Evolutionary conservation across 2,888 invertebrate species (phyloP).

Genomic region (Lochmaea capreae): DNA sequence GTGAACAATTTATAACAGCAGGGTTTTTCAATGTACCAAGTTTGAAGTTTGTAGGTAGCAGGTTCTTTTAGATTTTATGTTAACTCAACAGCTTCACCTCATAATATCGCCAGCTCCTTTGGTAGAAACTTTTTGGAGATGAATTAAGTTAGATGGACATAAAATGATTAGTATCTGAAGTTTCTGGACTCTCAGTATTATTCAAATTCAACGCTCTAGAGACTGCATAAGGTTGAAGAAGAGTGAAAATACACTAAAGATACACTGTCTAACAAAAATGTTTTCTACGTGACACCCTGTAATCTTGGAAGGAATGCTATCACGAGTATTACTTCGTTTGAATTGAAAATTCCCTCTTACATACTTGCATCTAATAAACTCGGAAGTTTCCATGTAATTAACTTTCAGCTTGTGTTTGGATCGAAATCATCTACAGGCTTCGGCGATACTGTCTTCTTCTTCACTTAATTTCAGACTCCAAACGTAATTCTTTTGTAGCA

Average conservation of each 20-base stretch:
- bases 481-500: constrained; percentile 1
- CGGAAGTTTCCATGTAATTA: constrained; percentile 66
- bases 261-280: neutral
- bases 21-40: too few relatives aligned
- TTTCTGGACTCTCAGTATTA: too few relatives aligned
- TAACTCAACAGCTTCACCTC: too few relatives aligned
- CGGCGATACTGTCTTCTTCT: constrained; percentile 14
- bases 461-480: constrained; percentile 5
- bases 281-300: constrained; percentile 19
- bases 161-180: too few relatives aligned
- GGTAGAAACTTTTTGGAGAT: too few relatives aligned
- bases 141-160: too few relatives aligned
- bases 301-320: constrained; percentile 56
- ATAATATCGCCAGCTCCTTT: too few relatives aligned
- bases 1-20: too few relatives aligned
- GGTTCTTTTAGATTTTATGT: too few relatives aligned
- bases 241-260: neutral
- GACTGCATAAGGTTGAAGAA: too few relatives aligned
- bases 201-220: too few relatives aligned
- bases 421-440: constrained; percentile 31
- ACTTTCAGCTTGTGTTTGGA: constrained; percentile 61
- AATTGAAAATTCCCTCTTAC: constrained; percentile 67
- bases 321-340: constrained; percentile 63
- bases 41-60: too few relatives aligned
- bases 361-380: constrained; percentile 67